Conservation (phyloP, 2,888 invertebrate species). For the Parasteatoda lunata region DNA sequence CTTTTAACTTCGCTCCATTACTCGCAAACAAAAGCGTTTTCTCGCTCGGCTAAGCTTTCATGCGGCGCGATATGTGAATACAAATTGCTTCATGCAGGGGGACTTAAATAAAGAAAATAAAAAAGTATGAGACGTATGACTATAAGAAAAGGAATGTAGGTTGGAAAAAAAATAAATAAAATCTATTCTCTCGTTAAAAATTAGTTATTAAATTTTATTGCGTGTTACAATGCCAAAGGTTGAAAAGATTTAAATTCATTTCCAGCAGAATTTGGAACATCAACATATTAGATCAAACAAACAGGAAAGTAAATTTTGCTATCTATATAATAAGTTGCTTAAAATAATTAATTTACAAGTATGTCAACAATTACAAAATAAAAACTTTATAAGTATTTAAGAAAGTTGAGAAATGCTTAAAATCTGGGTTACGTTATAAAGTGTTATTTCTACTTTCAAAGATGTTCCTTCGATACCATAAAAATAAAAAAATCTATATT, state of each 20-base stretch:
- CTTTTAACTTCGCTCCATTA: slow-evolving; percentile 42
- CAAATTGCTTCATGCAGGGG: not conserved
- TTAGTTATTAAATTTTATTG: not conserved
- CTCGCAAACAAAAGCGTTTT: slow-evolving; percentile 39
- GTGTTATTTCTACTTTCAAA: too few species aligned
- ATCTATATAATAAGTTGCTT: too few species aligned
- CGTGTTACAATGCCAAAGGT: not conserved
- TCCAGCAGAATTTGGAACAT: too few species aligned
- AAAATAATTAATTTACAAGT: too few species aligned
- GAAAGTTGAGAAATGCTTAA: too few species aligned
- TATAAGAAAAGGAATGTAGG: not conserved
- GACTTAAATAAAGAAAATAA: not conserved
- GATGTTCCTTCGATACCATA: too few species aligned
- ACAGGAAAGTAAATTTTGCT: too few species aligned
- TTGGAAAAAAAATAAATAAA: not conserved
- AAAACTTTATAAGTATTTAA: too few species aligned
- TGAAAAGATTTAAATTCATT: not conserved
- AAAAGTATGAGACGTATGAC: not conserved
- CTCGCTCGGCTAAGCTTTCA: slow-evolving; percentile 7
- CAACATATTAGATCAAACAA: too few species aligned
- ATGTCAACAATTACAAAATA: too few species aligned
- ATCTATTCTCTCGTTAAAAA: not conserved
- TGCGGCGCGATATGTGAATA: not conserved
- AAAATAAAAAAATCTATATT: too few species aligned
- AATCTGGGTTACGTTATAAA: too few species aligned